Evolutionary conservation across 2,797 vertebrate species (phyloP).

Genomic region (Accipiter superciliosus): DNA sequence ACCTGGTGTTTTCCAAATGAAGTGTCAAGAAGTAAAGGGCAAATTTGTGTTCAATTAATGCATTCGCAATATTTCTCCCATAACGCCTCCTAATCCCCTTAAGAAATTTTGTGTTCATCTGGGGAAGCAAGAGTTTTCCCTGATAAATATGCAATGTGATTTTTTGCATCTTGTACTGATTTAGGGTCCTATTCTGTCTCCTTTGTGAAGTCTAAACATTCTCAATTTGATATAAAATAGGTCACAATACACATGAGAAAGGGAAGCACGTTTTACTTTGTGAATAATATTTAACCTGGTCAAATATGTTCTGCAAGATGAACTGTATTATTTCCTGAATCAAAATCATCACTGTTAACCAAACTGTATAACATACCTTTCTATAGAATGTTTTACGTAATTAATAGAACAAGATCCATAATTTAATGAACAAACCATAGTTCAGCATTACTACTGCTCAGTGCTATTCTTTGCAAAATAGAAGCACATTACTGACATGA

Average conservation of each 20-base stretch:
- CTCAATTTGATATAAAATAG: neutral
- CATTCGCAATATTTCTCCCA: conserved; percentile 10
- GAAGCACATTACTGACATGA: neutral
- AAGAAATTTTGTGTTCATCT: conserved; percentile 21
- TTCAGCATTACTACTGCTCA: neutral
- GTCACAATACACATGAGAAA: neutral
- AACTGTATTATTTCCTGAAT: neutral
- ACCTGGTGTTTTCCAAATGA: conserved; percentile 57
- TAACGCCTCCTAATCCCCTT: neutral
- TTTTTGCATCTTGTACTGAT: neutral
- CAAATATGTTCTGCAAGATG: neutral
- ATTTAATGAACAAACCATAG: neutral
- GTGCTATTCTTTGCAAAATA: neutral
- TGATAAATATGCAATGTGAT: conserved; percentile 26
- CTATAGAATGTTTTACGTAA: neutral
- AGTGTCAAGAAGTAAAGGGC: conserved; percentile 54
- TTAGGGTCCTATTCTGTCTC: neutral
- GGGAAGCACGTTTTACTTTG: neutral
- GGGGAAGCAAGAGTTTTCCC: neutral
- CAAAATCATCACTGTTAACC: neutral
- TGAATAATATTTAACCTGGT: neutral
- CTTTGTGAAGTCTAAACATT: neutral
- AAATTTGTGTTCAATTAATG: conserved; percentile 49
- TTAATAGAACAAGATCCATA: neutral
- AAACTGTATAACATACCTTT: neutral